Evolutionary conservation across 2,888 invertebrate genomes (phyloP).

Genomic region (Drosophila mimetica): DNA sequence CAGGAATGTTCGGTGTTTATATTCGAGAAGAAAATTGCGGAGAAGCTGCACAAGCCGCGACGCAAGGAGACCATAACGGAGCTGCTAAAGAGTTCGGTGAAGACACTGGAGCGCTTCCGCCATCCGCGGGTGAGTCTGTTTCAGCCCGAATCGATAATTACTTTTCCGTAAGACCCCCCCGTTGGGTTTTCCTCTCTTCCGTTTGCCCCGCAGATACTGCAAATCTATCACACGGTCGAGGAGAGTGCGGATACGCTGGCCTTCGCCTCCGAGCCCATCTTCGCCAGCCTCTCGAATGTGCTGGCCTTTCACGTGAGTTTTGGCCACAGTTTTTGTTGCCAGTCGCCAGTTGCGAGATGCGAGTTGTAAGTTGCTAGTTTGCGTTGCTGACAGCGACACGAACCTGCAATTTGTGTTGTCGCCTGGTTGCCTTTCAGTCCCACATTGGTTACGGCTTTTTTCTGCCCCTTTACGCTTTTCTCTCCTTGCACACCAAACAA

Average conservation of each 20-base stretch:
- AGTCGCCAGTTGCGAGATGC: not conserved
- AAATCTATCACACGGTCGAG: constrained; percentile 90
- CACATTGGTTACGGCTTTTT: constrained; percentile 18
- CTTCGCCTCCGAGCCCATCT: constrained; percentile 96
- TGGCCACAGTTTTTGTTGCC: constrained; percentile 21
- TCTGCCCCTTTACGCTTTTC: constrained; percentile 3
- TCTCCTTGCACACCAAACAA: not conserved
- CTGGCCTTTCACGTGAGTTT: constrained; percentile 91
- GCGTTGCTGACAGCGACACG: constrained; percentile 43
- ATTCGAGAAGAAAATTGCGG: constrained; percentile 96
- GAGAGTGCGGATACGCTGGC: constrained; percentile 95
- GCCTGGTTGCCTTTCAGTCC: constrained; percentile 31
- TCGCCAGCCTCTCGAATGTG: constrained; percentile 95
- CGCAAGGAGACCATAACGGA: constrained; percentile 96
- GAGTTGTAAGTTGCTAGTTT: constrained; percentile 24
- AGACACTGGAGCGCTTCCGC: constrained; percentile 91
- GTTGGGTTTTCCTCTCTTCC: not conserved
- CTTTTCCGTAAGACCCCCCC: constrained; percentile 12
- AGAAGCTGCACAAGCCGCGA: constrained; percentile 96
- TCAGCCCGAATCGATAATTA: constrained; percentile 30
- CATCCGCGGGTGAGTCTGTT: constrained; percentile 89
- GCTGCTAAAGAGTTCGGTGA: constrained; percentile 91
- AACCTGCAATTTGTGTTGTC: constrained; percentile 69
- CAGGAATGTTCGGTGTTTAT: constrained; percentile 97
- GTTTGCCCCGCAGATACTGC: constrained; percentile 85